A percentile compares a stretch with the other conserved stretches of the same genome.
Evolutionary conservation across 2,797 vertebrate genomes (phyloP).

Genomic region (Coracias cyanogaster): DNA sequence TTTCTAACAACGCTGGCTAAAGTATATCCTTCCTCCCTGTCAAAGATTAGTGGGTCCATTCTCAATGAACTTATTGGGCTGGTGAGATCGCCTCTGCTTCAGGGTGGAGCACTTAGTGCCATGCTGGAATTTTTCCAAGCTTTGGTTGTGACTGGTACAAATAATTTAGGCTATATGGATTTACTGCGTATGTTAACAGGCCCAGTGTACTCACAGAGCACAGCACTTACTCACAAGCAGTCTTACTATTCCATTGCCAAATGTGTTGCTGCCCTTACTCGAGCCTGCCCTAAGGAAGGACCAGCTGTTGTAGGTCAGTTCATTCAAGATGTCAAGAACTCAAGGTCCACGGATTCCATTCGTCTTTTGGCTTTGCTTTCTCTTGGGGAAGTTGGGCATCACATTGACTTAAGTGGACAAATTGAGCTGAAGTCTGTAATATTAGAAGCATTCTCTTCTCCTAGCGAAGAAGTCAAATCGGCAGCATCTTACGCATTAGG

Average conservation of each 20-base stretch:
- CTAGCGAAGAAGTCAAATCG: conserved; percentile 98
- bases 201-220: conserved; percentile 94
- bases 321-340: conserved; percentile 99
- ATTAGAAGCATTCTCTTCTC: conserved; percentile 96
- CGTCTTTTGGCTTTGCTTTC: conserved; percentile 94
- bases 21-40: conserved; percentile 95
- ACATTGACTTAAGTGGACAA: conserved; percentile 96
- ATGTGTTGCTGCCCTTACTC: conserved; percentile 95
- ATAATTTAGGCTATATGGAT: conserved; percentile 97
- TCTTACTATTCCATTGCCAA: conserved; percentile 99
- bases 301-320: conserved; percentile 97
- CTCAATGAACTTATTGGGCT: conserved; percentile 95
- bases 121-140: conserved; percentile 99
- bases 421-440: conserved; percentile 97
- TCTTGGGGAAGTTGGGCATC: conserved; percentile 96
- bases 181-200: conserved; percentile 96
- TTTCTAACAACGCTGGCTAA: conserved; percentile 96
- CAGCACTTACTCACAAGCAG: conserved; percentile 96
- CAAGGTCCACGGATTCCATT: conserved; percentile 97
- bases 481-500: conserved; percentile 96
- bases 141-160: conserved; percentile 91
- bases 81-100: conserved; percentile 94
- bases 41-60: conserved; percentile 95
- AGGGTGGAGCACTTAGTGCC: conserved; percentile 95
- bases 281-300: conserved; percentile 95